Base-by-base conservation (phyloP, 2,888 invertebrate genomes). In the Luperina nickerlii region DNA sequence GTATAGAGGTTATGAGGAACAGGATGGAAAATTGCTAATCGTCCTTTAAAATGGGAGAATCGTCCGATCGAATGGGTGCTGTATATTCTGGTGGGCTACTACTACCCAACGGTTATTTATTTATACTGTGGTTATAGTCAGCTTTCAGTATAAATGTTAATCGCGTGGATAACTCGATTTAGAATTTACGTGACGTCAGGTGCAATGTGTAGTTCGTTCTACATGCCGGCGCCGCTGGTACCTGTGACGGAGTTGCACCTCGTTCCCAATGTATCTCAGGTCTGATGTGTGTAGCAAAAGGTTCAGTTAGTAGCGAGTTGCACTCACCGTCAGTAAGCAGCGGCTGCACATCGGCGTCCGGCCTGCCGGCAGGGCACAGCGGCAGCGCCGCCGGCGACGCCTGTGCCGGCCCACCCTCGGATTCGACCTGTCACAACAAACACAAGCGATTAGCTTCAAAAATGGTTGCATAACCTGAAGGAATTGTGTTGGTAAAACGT, bases 301-400 rank as follows among this genome's bases (percentile, higher is more conserved):
- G 8, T 66, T 42, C 3, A 27, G 48, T 8, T 6, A n/a, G 6
- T 54, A 20, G 13, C 4, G 11, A 48, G 7, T 32, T 24, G 15
- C 24, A 91, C 95, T 93, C 86, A 96, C 96, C 96, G 73, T 96
- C 95, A 78, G 88, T 90, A 57, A 96, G 93, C 57, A 96, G 89
- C 0, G 96, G 96, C 83, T 94, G 92, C 0, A 90, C 92, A 63
- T 96, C 96, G 8, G 90, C 93, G 81, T 96, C 92, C 15, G 96
- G 95, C 68, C 94, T 90, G 38, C 96, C 96, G 24, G 95, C 88
- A 4, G 96, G 96, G 79, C 96, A 96, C 2, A 96, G 94, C 20
- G 96, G 96, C 79, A 96, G 92, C 38, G 93, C 91, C 32, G 93
- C 92, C 0, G 95, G 92, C 18, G 95, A 93, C 5, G 92, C 90